Evolutionary conservation across 2,113 vertebrate genomes (phyloP).

Genomic region (Cyanoderma ruficeps): DNA sequence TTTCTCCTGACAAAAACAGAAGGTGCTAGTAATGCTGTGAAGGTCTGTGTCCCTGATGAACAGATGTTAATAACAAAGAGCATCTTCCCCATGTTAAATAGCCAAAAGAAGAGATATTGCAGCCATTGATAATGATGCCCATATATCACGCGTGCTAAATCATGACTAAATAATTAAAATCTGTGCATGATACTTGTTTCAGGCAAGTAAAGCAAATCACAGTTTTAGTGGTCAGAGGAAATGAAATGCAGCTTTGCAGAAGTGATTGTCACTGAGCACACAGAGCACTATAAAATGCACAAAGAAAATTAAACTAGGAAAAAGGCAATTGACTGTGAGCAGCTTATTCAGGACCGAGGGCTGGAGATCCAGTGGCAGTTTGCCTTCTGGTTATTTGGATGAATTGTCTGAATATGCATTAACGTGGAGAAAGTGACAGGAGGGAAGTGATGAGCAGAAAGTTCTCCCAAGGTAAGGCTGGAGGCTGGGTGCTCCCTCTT

Average conservation of each 20-base stretch:
- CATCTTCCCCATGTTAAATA: constrained; percentile 86
- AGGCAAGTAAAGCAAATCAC: constrained; percentile 74
- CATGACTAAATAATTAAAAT: constrained; percentile 74
- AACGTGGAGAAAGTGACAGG: background rate
- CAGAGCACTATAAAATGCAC: background rate
- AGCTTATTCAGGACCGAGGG: background rate
- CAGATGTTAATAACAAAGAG: constrained; percentile 89
- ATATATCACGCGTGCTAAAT: constrained; percentile 59
- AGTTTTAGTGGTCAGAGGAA: constrained; percentile 80
- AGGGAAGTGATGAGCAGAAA: background rate
- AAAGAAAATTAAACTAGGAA: constrained; percentile 35
- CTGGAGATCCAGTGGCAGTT: background rate
- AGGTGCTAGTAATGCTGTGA: constrained; percentile 85
- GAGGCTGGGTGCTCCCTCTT: background rate
- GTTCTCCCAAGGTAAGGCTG: background rate
- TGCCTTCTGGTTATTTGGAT: constrained; percentile 31
- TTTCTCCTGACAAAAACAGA: constrained; percentile 88
- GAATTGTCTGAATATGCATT: background rate
- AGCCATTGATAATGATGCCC: constrained; percentile 77
- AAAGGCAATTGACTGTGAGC: constrained; percentile 1
- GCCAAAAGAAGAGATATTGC: constrained; percentile 85
- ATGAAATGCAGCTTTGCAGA: constrained; percentile 82
- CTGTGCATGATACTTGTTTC: constrained; percentile 53
- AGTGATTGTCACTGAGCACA: constrained; percentile 74
- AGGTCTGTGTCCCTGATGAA: constrained; percentile 81